Conservation (phyloP, 2,113 vertebrate species). For the Cichladusa arquata region DNA sequence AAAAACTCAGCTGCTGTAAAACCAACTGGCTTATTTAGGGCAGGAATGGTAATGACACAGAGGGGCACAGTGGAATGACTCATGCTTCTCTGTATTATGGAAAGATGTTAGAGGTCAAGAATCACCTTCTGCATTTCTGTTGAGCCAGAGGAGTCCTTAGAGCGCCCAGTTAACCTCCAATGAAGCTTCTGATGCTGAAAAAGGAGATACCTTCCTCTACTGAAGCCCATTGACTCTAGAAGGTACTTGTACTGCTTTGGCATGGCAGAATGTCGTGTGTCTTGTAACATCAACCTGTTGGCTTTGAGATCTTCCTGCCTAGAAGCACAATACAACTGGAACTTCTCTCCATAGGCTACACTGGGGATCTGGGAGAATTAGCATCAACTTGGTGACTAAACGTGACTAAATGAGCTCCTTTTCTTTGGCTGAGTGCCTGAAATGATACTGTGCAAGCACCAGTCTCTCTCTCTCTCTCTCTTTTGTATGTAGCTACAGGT, state of each 20-base stretch:
- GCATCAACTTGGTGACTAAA: background rate
- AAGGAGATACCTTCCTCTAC: background rate
- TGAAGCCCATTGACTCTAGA: background rate
- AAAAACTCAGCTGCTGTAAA: background rate
- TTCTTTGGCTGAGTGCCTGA: background rate
- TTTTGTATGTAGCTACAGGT: background rate
- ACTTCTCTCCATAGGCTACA: background rate
- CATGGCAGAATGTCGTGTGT: rapidly evolving
- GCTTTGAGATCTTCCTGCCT: background rate
- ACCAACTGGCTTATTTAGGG: background rate
- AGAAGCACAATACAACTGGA: background rate
- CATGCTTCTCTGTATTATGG: background rate
- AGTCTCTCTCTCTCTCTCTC: background rate
- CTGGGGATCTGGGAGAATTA: background rate
- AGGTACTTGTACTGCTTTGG: rapidly evolving
- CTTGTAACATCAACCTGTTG: background rate
- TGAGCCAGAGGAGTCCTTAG: background rate
- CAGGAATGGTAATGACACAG: background rate
- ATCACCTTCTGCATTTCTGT: background rate
- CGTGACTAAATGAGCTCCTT: background rate
- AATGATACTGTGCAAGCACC: background rate
- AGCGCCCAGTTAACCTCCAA: background rate
- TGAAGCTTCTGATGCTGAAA: background rate
- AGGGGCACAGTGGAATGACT: background rate
- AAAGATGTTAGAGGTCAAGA: background rate